phyloP scores from a whole-genome alignment of 2,888 invertebrate genomes.

The Drosophila picticornis region DNA sequence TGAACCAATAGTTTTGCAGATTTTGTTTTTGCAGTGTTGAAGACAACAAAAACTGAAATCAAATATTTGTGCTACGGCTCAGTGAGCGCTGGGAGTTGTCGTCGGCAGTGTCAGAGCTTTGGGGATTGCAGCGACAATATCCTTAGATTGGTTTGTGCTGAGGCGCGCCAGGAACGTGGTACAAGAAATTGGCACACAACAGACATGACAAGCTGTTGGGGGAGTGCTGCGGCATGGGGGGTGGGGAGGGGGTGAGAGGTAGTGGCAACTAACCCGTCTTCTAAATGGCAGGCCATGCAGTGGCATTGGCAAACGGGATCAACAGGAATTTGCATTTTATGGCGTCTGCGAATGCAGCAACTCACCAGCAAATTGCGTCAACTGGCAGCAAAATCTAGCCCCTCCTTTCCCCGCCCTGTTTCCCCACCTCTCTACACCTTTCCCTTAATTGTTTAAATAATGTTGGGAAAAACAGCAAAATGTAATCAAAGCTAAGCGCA shows the following conservation, averaged over 20 bases:
- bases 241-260: not conserved
- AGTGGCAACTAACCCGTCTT: constrained; percentile 42
- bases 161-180: constrained; percentile 67
- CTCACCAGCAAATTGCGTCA: constrained; percentile 14
- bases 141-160: constrained; percentile 79
- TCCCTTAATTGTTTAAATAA: constrained; percentile 72
- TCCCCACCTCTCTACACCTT: not conserved
- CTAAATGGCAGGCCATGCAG: constrained; percentile 70
- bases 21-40: constrained; percentile 29
- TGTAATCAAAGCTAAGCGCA: constrained; percentile 61
- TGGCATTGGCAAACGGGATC: constrained; percentile 78
- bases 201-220: constrained; percentile 64
- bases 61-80: constrained; percentile 71
- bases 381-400: not conserved
- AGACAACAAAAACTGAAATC: constrained; percentile 59
- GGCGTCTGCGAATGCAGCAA: constrained; percentile 73
- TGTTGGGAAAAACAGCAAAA: constrained; percentile 49
- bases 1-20: not conserved
- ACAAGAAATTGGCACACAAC: constrained; percentile 73
- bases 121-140: constrained; percentile 74
- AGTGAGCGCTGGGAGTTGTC: constrained; percentile 25
- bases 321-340: constrained; percentile 81
- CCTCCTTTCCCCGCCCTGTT: not conserved
- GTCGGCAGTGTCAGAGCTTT: constrained; percentile 32
- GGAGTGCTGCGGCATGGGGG: not conserved